These are phyloP conservation scores for Sakesphorus luctuosus DNA, from an alignment of 2,113 vertebrate species.

Conservation along the genomic window DNA sequence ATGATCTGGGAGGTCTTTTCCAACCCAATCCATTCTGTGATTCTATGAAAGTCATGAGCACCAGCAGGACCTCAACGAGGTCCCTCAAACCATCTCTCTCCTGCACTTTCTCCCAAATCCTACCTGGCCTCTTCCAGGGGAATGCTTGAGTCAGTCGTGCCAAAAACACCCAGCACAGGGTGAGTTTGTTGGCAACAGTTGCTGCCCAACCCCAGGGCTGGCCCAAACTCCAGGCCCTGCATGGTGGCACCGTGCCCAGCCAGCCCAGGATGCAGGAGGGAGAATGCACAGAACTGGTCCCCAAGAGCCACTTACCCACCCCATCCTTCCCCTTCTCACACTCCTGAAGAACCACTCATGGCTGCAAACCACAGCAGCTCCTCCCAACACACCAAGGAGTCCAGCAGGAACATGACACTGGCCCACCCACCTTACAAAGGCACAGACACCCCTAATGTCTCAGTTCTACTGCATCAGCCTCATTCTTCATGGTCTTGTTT, in stretches of 20 bases:
- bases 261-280: neutral
- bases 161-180: neutral
- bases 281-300: neutral
- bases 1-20: no score
- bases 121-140: neutral
- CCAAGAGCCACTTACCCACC: neutral
- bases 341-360: neutral
- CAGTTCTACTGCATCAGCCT: neutral
- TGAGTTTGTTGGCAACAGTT: fast-evolving
- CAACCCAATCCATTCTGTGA: no score
- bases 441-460: neutral
- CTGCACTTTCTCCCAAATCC: fast-evolving
- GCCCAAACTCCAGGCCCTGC: neutral
- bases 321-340: neutral
- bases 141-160: fast-evolving
- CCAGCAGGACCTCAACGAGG: fast-evolving
- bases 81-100: neutral
- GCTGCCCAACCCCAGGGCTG: neutral
- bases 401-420: neutral
- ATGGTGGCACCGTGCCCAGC: fast-evolving
- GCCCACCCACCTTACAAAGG: no score
- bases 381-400: neutral
- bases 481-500: neutral
- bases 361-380: neutral
- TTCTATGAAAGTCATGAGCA: neutral